These are phyloP conservation scores for Leptodirus hochenwartii DNA, from an alignment of 2,888 invertebrate genomes.

Conservation along the genomic window DNA sequence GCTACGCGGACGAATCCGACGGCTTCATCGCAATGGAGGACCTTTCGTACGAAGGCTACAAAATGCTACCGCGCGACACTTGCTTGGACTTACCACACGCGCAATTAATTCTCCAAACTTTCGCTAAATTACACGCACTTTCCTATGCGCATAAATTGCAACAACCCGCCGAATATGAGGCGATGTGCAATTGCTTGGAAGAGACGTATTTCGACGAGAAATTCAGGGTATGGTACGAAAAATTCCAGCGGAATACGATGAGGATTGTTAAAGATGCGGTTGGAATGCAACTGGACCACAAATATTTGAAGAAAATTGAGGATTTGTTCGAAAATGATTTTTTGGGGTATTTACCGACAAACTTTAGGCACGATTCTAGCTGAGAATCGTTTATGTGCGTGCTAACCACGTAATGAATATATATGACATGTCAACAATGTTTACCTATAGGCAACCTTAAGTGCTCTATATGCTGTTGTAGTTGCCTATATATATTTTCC, in stretches of 20 bases:
- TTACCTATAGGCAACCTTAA: too few relatives aligned
- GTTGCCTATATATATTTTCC: too few relatives aligned
- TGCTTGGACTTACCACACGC: conserved; percentile 20
- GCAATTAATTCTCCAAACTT: conserved; percentile 20
- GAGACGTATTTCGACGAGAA: conserved; percentile 40
- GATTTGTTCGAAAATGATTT: conserved; percentile 33
- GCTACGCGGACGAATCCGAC: conserved; percentile 24
- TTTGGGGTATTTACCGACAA: conserved; percentile 25
- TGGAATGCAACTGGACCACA: conserved; percentile 38
- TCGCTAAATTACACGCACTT: conserved; percentile 29
- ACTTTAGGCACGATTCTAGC: neutral
- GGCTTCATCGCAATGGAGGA: conserved; percentile 29
- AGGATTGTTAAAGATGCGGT: conserved; percentile 42
- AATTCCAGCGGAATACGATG: conserved; percentile 31
- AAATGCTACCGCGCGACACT: conserved; percentile 18
- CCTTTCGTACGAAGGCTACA: conserved; percentile 22
- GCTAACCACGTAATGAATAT: too few relatives aligned
- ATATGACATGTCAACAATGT: too few relatives aligned
- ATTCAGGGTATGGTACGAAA: conserved; percentile 35
- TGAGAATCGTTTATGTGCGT: too few relatives aligned
- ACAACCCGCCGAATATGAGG: conserved; percentile 21
- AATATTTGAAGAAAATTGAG: conserved; percentile 36
- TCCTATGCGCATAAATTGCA: conserved; percentile 28
- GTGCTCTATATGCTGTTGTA: too few relatives aligned
- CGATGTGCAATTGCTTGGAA: conserved; percentile 14